Conservation (phyloP, 1,140 invertebrate species). For the Bombyx mori region ASM3026992v2 NC_085125.1:4646001-4646500, state of each 20-base stretch:
- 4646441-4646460: too few relatives aligned
- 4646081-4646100: constrained; percentile 91
- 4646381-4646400: neutral
- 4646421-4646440: too few relatives aligned
- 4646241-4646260: too few relatives aligned
- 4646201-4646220: constrained; percentile 68
- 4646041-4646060: constrained; percentile 84
- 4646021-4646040: neutral
- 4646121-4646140: constrained; percentile 83
- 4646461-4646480: too few relatives aligned
- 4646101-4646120: constrained; percentile 75
- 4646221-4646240: neutral
- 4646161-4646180: constrained; percentile 79
- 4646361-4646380: neutral
- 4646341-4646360: too few relatives aligned
- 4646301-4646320: too few relatives aligned
- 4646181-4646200: constrained; percentile 79
- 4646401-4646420: too few relatives aligned
- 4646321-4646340: too few relatives aligned
- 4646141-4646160: constrained; percentile 92
- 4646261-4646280: too few relatives aligned
- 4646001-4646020: constrained; percentile 4
- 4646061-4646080: constrained; percentile 90
- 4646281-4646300: too few relatives aligned
- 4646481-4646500: too few relatives aligned